Conservation (phyloP, 64 coral and sea anemone genomes). For the Cladopsammia gracilis region DNA sequence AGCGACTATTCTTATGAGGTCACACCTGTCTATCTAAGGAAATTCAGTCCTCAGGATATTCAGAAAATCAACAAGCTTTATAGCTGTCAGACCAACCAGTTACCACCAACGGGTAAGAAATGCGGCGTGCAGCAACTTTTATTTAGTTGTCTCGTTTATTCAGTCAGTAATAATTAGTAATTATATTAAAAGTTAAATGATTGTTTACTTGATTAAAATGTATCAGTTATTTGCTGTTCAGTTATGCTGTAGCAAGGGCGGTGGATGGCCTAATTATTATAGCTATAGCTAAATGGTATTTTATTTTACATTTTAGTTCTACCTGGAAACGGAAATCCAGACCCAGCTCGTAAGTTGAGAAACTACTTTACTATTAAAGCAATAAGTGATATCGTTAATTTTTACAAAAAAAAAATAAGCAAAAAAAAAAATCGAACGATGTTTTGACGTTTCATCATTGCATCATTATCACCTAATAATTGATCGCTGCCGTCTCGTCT, state of each 20-base stretch:
- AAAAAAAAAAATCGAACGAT: too few species aligned
- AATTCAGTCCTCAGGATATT: conserved; percentile 86
- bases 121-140: neutral
- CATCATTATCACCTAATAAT: too few species aligned
- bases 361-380: too few species aligned
- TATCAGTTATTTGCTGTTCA: neutral
- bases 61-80: conserved; percentile 92
- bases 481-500: too few species aligned
- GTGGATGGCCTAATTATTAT: too few species aligned
- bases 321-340: conserved; percentile 78
- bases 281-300: neutral
- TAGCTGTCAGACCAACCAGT: conserved; percentile 54
- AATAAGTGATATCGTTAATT: too few species aligned
- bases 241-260: too few species aligned
- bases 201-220: too few species aligned
- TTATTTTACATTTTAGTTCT: conserved; percentile 36
- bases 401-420: too few species aligned
- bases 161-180: too few species aligned
- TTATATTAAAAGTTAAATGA: too few species aligned
- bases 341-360: conserved; percentile 70
- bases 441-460: too few species aligned
- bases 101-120: conserved; percentile 72
- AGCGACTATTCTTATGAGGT: conserved; percentile 72
- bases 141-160: neutral
- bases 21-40: conserved; percentile 61